Evolutionary conservation across 2,113 vertebrate genomes (phyloP).

Genomic region (Chaenogobius annularis): DNA sequence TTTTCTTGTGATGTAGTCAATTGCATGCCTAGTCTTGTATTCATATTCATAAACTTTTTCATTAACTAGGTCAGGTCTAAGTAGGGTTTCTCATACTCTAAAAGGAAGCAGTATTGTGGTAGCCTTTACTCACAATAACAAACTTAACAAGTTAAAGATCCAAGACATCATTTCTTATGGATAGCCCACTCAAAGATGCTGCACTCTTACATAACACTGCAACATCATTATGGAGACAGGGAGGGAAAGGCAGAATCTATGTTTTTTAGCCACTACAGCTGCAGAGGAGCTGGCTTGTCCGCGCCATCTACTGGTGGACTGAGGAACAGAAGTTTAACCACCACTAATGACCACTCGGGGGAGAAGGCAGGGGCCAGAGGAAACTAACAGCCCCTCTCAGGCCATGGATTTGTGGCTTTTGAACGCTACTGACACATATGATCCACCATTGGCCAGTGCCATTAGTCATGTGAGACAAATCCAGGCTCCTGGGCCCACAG

Average conservation of each 20-base stretch:
- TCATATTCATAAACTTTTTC: constrained; percentile 76
- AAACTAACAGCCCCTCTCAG: constrained; percentile 46
- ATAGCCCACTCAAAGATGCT: constrained; percentile 71
- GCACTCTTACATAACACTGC: constrained; percentile 77
- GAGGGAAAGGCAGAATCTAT: constrained; percentile 43
- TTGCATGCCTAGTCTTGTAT: constrained; percentile 76
- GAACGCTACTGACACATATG: constrained; percentile 58
- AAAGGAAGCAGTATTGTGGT: constrained; percentile 26
- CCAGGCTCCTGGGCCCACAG: constrained; percentile 33
- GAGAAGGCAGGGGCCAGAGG: constrained; percentile 33
- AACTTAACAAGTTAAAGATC: constrained; percentile 51
- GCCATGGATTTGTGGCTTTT: constrained; percentile 44
- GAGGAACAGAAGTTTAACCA: constrained; percentile 40
- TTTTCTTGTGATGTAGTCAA: constrained; percentile 39
- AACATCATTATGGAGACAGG: constrained; percentile 74
- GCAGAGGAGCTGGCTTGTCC: constrained; percentile 59
- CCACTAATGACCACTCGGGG: constrained; percentile 64
- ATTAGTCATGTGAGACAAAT: constrained; percentile 68
- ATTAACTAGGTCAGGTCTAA: constrained; percentile 80
- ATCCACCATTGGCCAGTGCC: constrained; percentile 41
- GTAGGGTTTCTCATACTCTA: not conserved
- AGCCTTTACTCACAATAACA: constrained; percentile 50
- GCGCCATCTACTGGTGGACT: constrained; percentile 78
- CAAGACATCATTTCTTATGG: constrained; percentile 67
- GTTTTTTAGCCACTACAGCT: constrained; percentile 29